A percentile compares a stretch with the other conserved stretches of the same genome.
phyloP scores from a whole-genome alignment of 2,888 invertebrate species.

The Aphodius sticticus region DNA sequence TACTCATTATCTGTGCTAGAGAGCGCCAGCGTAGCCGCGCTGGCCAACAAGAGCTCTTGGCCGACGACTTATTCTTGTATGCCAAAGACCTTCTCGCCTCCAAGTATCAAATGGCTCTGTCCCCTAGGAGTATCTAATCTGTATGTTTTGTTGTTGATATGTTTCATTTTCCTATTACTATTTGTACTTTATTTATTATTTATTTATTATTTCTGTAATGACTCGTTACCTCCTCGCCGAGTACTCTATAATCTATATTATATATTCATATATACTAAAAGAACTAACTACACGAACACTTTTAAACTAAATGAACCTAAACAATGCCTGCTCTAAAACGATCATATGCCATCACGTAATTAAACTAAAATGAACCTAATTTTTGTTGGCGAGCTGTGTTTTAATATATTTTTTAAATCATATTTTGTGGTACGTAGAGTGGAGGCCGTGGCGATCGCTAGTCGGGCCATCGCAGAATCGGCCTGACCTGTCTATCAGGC shows the following conservation, averaged over 20 bases:
- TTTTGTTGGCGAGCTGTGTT: constrained; percentile 43
- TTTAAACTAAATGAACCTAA: constrained; percentile 33
- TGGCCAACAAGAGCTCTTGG: constrained; percentile 45
- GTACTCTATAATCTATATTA: constrained; percentile 37
- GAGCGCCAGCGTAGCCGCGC: constrained; percentile 33
- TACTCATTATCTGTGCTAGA: constrained; percentile 40
- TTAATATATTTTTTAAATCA: constrained; percentile 53
- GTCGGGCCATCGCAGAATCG: constrained; percentile 37
- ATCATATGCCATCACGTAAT: constrained; percentile 17
- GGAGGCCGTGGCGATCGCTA: constrained; percentile 52
- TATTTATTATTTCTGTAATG: constrained; percentile 41
- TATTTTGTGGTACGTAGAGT: constrained; percentile 59
- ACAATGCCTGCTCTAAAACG: constrained; percentile 26
- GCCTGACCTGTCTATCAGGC: constrained; percentile 37
- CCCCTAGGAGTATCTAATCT: constrained; percentile 62
- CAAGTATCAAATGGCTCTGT: constrained; percentile 67
- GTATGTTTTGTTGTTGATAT: constrained; percentile 62
- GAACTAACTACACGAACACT: constrained; percentile 34
- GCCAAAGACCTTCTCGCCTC: constrained; percentile 63
- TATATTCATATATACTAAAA: constrained; percentile 24
- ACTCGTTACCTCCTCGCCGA: constrained; percentile 62
- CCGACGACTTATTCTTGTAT: constrained; percentile 56
- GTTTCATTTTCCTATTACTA: constrained; percentile 55
- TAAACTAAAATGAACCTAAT: constrained; percentile 26
- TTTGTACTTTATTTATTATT: constrained; percentile 45